Base-by-base conservation (phyloP, 2,888 invertebrate species). In the Agonopterix alstromeriana region DNA sequence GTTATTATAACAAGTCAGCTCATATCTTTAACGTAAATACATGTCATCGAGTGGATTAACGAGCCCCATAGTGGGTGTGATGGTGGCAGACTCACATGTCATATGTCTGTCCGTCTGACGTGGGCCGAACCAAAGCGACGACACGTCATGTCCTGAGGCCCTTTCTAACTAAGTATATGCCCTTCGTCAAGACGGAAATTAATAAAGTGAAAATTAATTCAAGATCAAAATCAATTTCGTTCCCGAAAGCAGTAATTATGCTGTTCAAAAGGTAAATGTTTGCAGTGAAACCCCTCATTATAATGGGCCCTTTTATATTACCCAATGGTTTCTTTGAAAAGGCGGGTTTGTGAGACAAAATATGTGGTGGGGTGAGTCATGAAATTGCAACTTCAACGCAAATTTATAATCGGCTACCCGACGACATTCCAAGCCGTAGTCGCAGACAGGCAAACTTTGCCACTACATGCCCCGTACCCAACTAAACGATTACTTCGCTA, bases 401-500 rank as follows among this genome's bases (percentile, higher is more conserved):
- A 78, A 83, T 78, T 79, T 76, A 82, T 76, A 83, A 80, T 78
- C 76, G 69, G 77, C 70, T 62, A 72, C 70, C 70, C 71, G 68
- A 70, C 81, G 70, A 76, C 83, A 84, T 85, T 85, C 83, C 81
- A 69, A 67, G 66, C 60, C n/a, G 66, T 61, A 63, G 66, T 63
- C 61, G 60, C 63, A 67, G 67, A 66, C 70, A 71, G 72, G 75
- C 72, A 73, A 70, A 70, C 61, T 69, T 66, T 61, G 67, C 61
- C 53, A 60, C 53, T 59, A 65, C 61, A 55, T 58, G 56, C 63
- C 56, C 61, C 57, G 56, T 58, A 54, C 60, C 66, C 55, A 54
- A 55, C 56, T 49, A 53, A 59, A 45, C 48, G 49, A 49, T 50
- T 50, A 53, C 47, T 51, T 51, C 49, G 42, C 50, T 46, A 36